Evolutionary conservation across 2,888 invertebrate genomes (phyloP).

Genomic region (Aporophyla lueneburgensis): DNA sequence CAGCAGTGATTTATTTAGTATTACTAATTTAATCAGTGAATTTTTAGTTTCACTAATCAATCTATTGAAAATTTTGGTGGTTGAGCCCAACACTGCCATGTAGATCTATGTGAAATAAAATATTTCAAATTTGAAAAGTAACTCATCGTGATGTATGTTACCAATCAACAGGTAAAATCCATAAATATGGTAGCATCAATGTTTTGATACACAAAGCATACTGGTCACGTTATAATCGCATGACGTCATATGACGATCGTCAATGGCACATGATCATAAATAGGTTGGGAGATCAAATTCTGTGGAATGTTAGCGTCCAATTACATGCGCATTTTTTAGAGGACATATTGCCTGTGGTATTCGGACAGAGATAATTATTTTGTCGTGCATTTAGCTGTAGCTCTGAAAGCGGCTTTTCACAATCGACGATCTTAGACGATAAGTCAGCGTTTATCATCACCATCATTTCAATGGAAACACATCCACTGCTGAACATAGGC

Average conservation of each 20-base stretch:
- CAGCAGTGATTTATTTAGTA: too few species aligned
- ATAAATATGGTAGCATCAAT: constrained; percentile 26
- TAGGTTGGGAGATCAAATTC: constrained; percentile 22
- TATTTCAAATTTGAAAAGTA: neutral
- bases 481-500: too few species aligned
- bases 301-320: constrained; percentile 34
- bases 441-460: too few species aligned
- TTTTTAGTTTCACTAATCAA: too few species aligned
- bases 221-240: constrained; percentile 30
- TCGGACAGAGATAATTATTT: neutral
- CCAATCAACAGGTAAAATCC: constrained; percentile 1
- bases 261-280: constrained; percentile 24
- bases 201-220: constrained; percentile 14
- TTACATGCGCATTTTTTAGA: constrained; percentile 15
- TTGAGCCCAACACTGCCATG: too few species aligned
- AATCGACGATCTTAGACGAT: too few species aligned
- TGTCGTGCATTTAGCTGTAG: neutral
- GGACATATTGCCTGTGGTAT: neutral
- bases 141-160: neutral
- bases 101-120: too few species aligned
- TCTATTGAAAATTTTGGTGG: too few species aligned
- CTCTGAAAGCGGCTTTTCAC: too few species aligned
- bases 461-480: too few species aligned
- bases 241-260: constrained; percentile 31
- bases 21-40: too few species aligned